phyloP scores from a whole-genome alignment of 2,113 vertebrate genomes.

The Anarhynchus alexandrinus region DNA sequence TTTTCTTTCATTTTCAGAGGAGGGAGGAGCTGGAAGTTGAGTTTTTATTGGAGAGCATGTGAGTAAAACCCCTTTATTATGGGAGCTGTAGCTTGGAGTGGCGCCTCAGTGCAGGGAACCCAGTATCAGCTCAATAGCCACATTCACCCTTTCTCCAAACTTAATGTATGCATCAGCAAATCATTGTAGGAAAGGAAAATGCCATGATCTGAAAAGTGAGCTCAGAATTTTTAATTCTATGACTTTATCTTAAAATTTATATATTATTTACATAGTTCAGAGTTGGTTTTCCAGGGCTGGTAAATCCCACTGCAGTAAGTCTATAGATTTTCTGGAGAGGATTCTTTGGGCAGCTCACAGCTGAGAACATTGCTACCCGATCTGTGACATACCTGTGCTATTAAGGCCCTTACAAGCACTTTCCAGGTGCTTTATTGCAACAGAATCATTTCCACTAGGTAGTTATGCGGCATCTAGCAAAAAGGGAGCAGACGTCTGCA shows the following conservation, averaged over 20 bases:
- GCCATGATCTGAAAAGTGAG: background rate
- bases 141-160: background rate
- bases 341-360: background rate
- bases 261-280: background rate
- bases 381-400: background rate
- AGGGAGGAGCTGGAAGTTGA: constrained; percentile 57
- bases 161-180: background rate
- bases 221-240: background rate
- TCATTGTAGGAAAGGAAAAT: background rate
- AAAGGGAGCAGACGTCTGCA: background rate
- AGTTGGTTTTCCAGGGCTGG: background rate
- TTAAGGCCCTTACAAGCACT: background rate
- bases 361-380: background rate
- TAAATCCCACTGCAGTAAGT: background rate
- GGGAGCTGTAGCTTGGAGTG: background rate
- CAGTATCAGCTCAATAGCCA: background rate
- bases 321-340: background rate
- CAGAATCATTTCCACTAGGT: background rate
- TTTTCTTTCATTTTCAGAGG: constrained; percentile 20
- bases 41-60: constrained; percentile 53
- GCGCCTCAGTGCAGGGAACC: background rate
- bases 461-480: background rate
- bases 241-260: background rate
- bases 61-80: background rate
- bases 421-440: background rate